Base-by-base conservation (phyloP, 1,140 invertebrate species). In the Carposina sasakii region DNA sequence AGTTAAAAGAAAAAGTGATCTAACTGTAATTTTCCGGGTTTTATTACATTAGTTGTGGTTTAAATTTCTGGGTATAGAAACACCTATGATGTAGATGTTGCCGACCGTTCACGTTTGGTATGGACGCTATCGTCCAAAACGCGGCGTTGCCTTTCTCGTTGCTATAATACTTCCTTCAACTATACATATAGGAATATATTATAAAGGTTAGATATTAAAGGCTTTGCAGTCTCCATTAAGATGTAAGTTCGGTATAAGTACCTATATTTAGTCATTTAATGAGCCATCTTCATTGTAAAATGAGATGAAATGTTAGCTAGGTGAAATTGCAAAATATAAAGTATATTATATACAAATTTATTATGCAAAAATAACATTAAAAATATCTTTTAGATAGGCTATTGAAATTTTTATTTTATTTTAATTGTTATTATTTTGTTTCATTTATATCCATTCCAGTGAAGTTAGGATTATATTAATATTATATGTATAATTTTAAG, bases 301-400 rank as follows among this genome's bases (percentile, higher is more conserved):
- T 61, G 63, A 57, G 47, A 33, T 39, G 52, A 60, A 51, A 58
- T 55, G 52, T 67, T 77, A 75, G 71, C 65, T 77, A 75, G 74
- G 60, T 65, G 47, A 72, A 75, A 75, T 66, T 77, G 53, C 67
- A 64, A 72, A 63, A 71, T 65, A 69, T 73, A 67, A 13, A n/a
- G 58, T 63, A 72, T 68, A 75, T 71, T 70, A 71, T 75, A 77
- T 71, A 75, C 63, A 74, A 76, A 65, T 62, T 65, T 69, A 68
- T 68, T 70, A 59, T 65, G 65, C 59, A 39, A 61, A 67, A 64
- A 37, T 60, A 63, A 60, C 21, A 41, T 60, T 61, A 67, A 52
- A 63, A 55, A 64, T 67, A 68, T 77, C 57, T 58, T 68, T 57
- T 67, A 81, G 77, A 77, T 81, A 81, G 77, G 76, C 56, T 79